These are phyloP conservation scores for Nautilus pompilius DNA, from an alignment of 1,140 invertebrate genomes.

Conservation along the genomic window DNA sequence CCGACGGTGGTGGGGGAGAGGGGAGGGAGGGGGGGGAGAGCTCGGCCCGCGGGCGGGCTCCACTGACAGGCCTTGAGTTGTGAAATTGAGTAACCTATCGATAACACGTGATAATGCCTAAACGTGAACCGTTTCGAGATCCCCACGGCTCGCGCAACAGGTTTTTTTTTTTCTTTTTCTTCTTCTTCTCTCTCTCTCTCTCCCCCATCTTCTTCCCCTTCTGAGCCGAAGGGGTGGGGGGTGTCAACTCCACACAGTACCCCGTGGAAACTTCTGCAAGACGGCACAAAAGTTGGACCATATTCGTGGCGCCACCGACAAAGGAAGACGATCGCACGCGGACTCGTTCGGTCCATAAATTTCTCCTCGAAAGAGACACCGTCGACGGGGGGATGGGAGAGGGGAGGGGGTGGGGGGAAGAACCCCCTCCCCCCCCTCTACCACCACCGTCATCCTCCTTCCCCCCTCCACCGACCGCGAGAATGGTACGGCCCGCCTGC, in stretches of 20 bases:
- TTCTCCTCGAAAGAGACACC: neutral
- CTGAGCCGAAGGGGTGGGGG: constrained; percentile 16
- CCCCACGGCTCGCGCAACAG: constrained; percentile 16
- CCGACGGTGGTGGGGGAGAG: too few relatives aligned
- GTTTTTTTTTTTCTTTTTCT: too few relatives aligned
- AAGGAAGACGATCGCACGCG: neutral
- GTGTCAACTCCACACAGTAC: constrained; percentile 2
- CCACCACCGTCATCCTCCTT: constrained; percentile 1
- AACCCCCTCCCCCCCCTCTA: neutral
- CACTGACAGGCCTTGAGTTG: too few relatives aligned
- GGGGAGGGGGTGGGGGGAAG: neutral
- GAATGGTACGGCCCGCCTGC: too few relatives aligned
- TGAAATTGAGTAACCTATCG: constrained; percentile 13
- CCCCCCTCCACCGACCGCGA: too few relatives aligned
- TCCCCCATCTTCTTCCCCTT: too few relatives aligned
- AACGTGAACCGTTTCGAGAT: constrained; percentile 21
- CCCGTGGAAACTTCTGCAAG: constrained; percentile 4
- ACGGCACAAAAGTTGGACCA: neutral
- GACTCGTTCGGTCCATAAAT: neutral
- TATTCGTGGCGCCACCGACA: neutral
- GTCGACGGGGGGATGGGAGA: neutral
- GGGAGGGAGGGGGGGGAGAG: too few relatives aligned
- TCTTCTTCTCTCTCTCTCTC: too few relatives aligned
- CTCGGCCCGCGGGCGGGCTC: too few relatives aligned
- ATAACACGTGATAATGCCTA: constrained; percentile 23